A percentile compares a stretch with the other conserved stretches of the same genome.
These are phyloP conservation scores for Drosophila suboccidentalis DNA, from an alignment of 2,888 invertebrate genomes.

Conservation along the genomic window DNA sequence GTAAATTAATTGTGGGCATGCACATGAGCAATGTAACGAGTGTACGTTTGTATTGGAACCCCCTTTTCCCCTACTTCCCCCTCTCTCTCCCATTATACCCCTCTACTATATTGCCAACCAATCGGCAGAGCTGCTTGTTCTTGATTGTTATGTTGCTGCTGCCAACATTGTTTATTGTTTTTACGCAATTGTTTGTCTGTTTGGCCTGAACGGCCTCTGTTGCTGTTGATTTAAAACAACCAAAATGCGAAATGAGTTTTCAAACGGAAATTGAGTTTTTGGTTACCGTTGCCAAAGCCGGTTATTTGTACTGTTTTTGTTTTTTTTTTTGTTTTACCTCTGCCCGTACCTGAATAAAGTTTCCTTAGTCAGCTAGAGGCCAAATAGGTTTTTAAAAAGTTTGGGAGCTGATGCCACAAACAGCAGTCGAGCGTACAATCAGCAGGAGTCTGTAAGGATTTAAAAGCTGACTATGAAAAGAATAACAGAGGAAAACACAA, in stretches of 20 bases:
- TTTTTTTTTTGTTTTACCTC: no score
- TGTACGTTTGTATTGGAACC: background rate
- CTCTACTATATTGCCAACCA: background rate
- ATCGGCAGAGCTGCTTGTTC: slow-evolving; percentile 19
- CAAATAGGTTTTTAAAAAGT: slow-evolving; percentile 29
- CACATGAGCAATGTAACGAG: slow-evolving; percentile 65
- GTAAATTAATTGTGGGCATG: slow-evolving; percentile 80
- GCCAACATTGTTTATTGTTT: slow-evolving; percentile 76
- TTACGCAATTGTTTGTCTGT: slow-evolving; percentile 76
- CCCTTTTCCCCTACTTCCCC: background rate
- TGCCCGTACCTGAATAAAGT: slow-evolving; percentile 22
- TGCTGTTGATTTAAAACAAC: slow-evolving; percentile 80
- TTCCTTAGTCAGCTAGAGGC: slow-evolving; percentile 35
- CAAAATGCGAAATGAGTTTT: slow-evolving; percentile 78
- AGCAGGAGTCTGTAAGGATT: slow-evolving; percentile 15
- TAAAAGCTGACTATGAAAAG: slow-evolving; percentile 7
- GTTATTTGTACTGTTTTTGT: slow-evolving; percentile 54
- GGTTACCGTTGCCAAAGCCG: slow-evolving; percentile 61
- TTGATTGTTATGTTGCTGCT: slow-evolving; percentile 36
- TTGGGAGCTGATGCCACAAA: slow-evolving; percentile 13
- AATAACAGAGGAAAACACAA: slow-evolving; percentile 5
- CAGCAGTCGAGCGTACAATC: slow-evolving; percentile 3
- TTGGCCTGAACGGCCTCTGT: slow-evolving; percentile 61
- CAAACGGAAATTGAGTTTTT: slow-evolving; percentile 79
- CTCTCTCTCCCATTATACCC: background rate